Conservation (phyloP, 2,113 vertebrate genomes). For the Dipodomys stephensi region DNA sequence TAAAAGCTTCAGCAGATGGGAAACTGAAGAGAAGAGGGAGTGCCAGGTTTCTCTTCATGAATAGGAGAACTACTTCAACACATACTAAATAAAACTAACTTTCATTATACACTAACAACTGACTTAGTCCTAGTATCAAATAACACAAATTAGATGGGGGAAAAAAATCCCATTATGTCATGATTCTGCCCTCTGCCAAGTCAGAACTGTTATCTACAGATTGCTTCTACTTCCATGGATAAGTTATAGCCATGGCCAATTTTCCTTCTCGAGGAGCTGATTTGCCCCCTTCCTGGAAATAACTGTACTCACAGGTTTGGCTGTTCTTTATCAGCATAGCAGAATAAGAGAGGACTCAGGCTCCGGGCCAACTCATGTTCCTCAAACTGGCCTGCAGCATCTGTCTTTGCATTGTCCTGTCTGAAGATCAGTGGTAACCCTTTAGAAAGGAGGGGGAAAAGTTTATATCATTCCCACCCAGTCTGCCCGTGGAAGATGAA, state of each 20-base stretch:
- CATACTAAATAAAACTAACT: slow-evolving; percentile 67
- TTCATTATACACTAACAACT: slow-evolving; percentile 67
- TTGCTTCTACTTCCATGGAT: slow-evolving; percentile 8
- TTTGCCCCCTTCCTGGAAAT: slow-evolving; percentile 47
- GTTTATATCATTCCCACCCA: slow-evolving; percentile 32
- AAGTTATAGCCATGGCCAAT: slow-evolving; percentile 38
- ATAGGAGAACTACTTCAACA: slow-evolving; percentile 59
- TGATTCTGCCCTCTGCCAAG: slow-evolving; percentile 40
- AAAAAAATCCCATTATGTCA: slow-evolving; percentile 61
- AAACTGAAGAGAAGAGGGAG: not conserved
- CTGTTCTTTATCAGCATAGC: slow-evolving; percentile 98
- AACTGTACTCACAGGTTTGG: slow-evolving; percentile 92
- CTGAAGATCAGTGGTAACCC: slow-evolving; percentile 98
- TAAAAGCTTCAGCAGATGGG: not conserved
- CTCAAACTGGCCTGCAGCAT: slow-evolving; percentile 97
- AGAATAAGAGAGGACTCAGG: slow-evolving; percentile 97
- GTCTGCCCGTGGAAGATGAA: slow-evolving; percentile 25
- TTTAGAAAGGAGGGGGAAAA: slow-evolving; percentile 78
- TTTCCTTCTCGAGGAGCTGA: slow-evolving; percentile 5
- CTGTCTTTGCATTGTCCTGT: slow-evolving; percentile 95
- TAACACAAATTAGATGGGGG: slow-evolving; percentile 60
- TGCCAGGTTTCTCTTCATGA: slow-evolving; percentile 46
- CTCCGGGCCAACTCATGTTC: slow-evolving; percentile 97
- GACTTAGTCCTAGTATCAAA: slow-evolving; percentile 68
- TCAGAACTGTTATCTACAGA: slow-evolving; percentile 44